Evolutionary conservation across 2,113 vertebrate genomes (phyloP), one percentile per base, ranked within the genome.

Genomic region (Nibea albiflora): DNA sequence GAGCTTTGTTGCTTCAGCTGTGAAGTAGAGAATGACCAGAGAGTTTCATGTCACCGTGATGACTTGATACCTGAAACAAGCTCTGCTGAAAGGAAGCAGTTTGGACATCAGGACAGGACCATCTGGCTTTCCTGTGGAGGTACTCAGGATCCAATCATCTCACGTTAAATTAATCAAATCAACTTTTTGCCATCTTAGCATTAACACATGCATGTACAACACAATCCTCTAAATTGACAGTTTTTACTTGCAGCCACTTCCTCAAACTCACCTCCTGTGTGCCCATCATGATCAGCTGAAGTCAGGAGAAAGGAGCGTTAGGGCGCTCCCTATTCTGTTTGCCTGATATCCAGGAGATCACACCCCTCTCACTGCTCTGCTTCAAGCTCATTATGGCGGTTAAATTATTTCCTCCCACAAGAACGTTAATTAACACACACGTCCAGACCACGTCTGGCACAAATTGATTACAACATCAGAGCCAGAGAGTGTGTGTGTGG

Each of bases 401-500:
- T 91, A 94, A 94, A 95, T 95, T 90, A 94, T 95, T 93, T 95
- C 93, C 93, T 94, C 93, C 89, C 92, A 91, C 92, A 93, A 94
- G 94, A 93, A 92, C 73, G 85, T 94, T 95, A 94, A 95, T 95
- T 95, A 95, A 95, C 94, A 94, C 92, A 89, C 93, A 91, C 86
- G 92, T 95, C 90, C 92, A 90, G 91, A 92, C 85, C 88, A 91
- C 66, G 89, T 94, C 93, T 92, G 93, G 90, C 91, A 92, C 93
- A 93, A 94, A 95, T 94, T 93, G 92, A 95, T 94, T 95, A 94
- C 91, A 91, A 92, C 93, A 92, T 93, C 92, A 89, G 91, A 88
- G 85, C 63, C 62, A 11, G 49, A 57, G 82, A 83, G 84, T 89
- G 72, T 76, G 75, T 69, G 35, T 39, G 35, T 39, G 35, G 71